These are phyloP conservation scores for Acromyrmex echinatior DNA, from an alignment of 1,140 invertebrate species.

Conservation along the genomic window DNA sequence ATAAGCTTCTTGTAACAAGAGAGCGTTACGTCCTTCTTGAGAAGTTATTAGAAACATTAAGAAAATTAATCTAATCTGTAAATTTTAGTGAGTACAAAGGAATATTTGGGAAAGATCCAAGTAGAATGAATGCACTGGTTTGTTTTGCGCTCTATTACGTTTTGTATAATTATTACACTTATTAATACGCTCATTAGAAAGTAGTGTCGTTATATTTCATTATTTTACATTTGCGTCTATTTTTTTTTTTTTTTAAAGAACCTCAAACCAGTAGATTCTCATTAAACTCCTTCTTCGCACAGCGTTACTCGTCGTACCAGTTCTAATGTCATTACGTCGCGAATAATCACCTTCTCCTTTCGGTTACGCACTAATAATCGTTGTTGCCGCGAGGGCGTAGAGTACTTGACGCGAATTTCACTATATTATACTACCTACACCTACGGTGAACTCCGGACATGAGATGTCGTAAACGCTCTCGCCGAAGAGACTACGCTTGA, in stretches of 20 bases:
- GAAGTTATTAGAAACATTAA: neutral
- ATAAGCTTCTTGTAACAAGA: neutral
- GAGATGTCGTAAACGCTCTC: conserved; percentile 27
- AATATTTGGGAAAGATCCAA: neutral
- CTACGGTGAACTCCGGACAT: conserved; percentile 16
- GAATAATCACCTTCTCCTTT: conserved; percentile 29
- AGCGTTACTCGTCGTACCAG: neutral
- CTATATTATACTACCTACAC: neutral
- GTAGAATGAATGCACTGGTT: neutral
- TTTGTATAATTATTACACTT: neutral
- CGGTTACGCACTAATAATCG: conserved; percentile 43
- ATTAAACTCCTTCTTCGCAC: neutral
- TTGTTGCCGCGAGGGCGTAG: conserved; percentile 13
- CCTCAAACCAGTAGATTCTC: neutral
- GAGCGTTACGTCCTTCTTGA: neutral
- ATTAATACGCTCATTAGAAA: neutral
- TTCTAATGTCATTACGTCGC: neutral
- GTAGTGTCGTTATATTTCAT: neutral
- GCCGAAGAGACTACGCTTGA: conserved; percentile 25
- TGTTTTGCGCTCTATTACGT: neutral
- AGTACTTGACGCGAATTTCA: neutral
- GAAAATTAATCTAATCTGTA: neutral
- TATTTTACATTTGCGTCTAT: neutral
- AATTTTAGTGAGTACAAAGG: neutral
- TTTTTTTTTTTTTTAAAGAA: neutral